A percentile compares a stretch with the other conserved stretches of the same genome.
Evolutionary conservation across 2,888 invertebrate species (phyloP).

Genomic region (Parnassius mnemosyne): DNA sequence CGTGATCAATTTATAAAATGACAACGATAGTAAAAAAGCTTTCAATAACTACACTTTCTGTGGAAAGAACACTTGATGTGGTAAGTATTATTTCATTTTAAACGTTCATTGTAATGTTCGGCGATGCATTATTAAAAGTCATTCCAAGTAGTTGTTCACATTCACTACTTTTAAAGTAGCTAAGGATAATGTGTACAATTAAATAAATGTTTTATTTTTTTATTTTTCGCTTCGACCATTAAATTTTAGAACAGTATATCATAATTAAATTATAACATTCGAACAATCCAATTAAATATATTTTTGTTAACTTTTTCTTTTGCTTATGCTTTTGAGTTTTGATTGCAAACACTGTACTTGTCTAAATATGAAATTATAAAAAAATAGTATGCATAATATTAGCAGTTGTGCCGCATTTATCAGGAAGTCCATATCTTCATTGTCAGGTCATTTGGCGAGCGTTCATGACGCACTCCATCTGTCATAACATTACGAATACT

Average conservation of each 20-base stretch:
- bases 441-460: conserved; percentile 64
- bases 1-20: conserved; percentile 56
- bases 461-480: conserved; percentile 54
- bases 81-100: conserved; percentile 53
- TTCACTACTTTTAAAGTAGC: no score
- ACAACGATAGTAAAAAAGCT: conserved; percentile 68
- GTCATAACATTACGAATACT: conserved; percentile 53
- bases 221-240: no score
- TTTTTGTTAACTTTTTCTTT: no score
- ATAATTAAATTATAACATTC: no score
- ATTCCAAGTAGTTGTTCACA: not conserved
- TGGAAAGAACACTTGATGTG: conserved; percentile 39
- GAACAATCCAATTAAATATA: no score
- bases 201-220: no score
- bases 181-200: no score
- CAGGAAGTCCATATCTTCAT: conserved; percentile 61
- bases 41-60: conserved; percentile 27
- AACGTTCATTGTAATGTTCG: not conserved
- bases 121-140: conserved; percentile 15
- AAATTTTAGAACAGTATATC: no score
- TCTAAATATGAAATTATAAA: conserved; percentile 2
- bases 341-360: no score
- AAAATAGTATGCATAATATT: conserved; percentile 32
- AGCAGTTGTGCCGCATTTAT: conserved; percentile 62
- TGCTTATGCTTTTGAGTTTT: no score